A percentile compares a stretch with the other conserved stretches of the same genome.
These are phyloP conservation scores for Odiellus spinosus DNA, from an alignment of 2,888 invertebrate genomes.

Conservation along the genomic window DNA sequence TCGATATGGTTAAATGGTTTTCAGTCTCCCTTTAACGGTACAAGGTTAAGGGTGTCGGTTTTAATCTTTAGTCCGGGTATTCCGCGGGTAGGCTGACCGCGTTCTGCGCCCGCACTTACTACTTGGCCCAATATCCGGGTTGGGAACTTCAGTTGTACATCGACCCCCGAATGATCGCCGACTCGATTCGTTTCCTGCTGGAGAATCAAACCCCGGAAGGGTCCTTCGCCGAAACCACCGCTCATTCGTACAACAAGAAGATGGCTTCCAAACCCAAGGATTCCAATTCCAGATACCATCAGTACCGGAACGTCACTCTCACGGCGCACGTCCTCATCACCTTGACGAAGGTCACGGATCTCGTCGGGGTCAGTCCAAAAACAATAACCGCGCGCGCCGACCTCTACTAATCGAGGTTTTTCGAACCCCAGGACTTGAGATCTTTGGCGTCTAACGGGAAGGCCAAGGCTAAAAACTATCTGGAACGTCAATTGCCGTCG, in stretches of 20 bases:
- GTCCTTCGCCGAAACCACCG: conserved; percentile 26
- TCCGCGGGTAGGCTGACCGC: conserved; percentile 34
- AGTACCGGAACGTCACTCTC: conserved; percentile 28
- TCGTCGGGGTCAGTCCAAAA: conserved; percentile 30
- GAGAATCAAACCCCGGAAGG: conserved; percentile 26
- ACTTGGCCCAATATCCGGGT: conserved; percentile 36
- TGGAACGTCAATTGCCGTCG: conserved; percentile 27
- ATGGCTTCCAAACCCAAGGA: conserved; percentile 12
- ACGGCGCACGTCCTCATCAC: conserved; percentile 39
- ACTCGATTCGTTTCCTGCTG: conserved; percentile 28
- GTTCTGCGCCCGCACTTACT: conserved; percentile 35
- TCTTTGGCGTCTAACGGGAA: conserved; percentile 13
- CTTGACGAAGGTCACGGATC: conserved; percentile 27
- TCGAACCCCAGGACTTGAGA: conserved; percentile 15
- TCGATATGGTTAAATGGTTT: too few relatives aligned
- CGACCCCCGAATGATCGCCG: conserved; percentile 32
- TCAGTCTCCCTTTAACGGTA: too few relatives aligned
- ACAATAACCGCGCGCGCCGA: conserved; percentile 21
- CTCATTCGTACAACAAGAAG: conserved; percentile 17
- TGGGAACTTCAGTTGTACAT: conserved; percentile 40
- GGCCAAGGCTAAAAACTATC: conserved; percentile 23
- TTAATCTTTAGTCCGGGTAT: too few relatives aligned
- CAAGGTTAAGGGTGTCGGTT: too few relatives aligned
- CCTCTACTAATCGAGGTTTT: conserved; percentile 26
- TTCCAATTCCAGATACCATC: background rate